phyloP scores from a whole-genome alignment of 2,888 invertebrate species.

The Cryptocheilus praepositus region DNA sequence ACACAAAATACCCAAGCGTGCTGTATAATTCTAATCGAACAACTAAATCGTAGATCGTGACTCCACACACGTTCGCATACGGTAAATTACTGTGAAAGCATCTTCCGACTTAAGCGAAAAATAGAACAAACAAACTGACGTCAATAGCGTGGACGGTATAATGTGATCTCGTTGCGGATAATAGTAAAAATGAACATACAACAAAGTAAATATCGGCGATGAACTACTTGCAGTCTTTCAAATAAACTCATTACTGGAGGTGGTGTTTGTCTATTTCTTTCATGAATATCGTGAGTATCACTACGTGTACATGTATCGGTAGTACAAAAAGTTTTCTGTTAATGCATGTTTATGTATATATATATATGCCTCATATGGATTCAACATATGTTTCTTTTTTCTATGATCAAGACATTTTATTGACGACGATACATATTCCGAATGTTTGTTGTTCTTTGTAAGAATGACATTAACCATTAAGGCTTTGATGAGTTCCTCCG shows the following conservation, averaged over 20 bases:
- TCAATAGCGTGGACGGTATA: conserved; percentile 9
- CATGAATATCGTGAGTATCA: no score
- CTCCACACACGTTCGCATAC: not conserved
- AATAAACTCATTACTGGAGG: no score
- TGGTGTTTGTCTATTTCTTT: no score
- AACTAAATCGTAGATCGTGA: not conserved
- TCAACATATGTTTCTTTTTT: conserved; percentile 52
- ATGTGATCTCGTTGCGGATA: not conserved
- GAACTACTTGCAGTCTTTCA: no score
- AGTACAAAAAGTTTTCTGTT: conserved; percentile 6
- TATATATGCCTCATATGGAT: conserved; percentile 37
- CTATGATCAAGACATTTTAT: conserved; percentile 61
- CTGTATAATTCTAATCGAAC: not conserved
- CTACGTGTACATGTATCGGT: conserved; percentile 1
- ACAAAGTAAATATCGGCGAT: no score
- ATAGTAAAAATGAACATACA: no score
- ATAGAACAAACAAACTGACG: no score
- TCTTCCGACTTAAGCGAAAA: no score
- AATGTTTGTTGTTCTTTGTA: conserved; percentile 44
- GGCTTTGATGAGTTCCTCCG: conserved; percentile 92
- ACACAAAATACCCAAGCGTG: not conserved
- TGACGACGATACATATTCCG: conserved; percentile 59
- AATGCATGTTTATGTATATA: no score
- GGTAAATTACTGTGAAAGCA: not conserved
- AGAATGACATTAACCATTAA: conserved; percentile 74